Base-by-base conservation (phyloP, 2,797 vertebrate species). In the Malurus splendens region DNA sequence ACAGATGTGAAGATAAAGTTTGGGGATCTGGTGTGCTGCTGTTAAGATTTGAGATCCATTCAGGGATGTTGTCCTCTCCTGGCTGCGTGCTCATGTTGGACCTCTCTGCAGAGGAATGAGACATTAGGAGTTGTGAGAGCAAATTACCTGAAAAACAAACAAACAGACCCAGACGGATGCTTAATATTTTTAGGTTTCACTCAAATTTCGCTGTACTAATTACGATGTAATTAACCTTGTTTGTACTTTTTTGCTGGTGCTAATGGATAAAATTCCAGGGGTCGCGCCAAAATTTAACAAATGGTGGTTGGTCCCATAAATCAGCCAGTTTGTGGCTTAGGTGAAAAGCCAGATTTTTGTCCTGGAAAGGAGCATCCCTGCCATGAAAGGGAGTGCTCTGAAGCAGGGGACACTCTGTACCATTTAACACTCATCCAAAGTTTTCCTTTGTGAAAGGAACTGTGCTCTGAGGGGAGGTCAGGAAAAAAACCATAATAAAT, bases 1-100 rank as follows among this genome's bases (percentile, higher is more conserved):
- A 50, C 92, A 82, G 91, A 92, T 95, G 86, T 90, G 84, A 92
- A 33, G 32, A 44, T 55, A 17, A 86, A 90, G 76, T 90, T 91
- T 71, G 48, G 70, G 30, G 42, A 27, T 18, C 71, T 92, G 80
- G 28, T 51, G 7, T 67, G 18, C 38, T 72, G 32, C 52, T 84
- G 23, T 33, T 45, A 84, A 70, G 50, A 22, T 64, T 75, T 74
- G 83, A 82, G 32, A 76, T 80, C 61, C 24, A 22, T 64, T 94
- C 42, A 44, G 59, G 45, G 85, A 72, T 66, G 84, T 51, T 94
- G 61, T 77, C 36, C 47, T 90, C 66, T 76, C 23, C 20, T 77
- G n/a, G 27, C 28, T 73, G 22, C 3, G 1, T 50, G 51, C 54
- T 87, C 56, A 45, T 0, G 0, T 4, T 84, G 42, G 32, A 66